Conservation (phyloP, 1,140 invertebrate genomes). For the Cataglyphis hispanica region DNA sequence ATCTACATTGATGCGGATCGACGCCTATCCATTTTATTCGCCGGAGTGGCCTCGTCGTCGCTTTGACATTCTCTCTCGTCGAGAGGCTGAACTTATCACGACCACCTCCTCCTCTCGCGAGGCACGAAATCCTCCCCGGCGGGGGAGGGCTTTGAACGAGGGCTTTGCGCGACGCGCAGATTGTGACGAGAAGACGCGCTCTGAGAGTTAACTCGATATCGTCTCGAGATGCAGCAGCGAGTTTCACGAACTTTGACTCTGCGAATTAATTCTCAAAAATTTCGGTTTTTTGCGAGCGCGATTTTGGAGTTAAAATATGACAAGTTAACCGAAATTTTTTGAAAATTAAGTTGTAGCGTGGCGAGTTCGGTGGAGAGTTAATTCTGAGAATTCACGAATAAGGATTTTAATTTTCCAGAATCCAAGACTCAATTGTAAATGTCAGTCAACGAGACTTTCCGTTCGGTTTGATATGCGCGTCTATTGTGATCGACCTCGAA, state of each 20-base stretch:
- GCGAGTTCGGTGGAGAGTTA: constrained; percentile 41
- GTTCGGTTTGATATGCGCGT: constrained; percentile 36
- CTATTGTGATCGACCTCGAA: neutral
- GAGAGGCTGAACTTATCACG: constrained; percentile 64
- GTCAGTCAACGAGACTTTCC: constrained; percentile 45
- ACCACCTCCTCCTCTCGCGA: constrained; percentile 69
- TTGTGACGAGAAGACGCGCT: constrained; percentile 40
- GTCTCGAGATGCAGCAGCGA: neutral
- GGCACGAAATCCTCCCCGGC: constrained; percentile 36
- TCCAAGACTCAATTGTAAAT: constrained; percentile 26
- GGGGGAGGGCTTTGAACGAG: constrained; percentile 50
- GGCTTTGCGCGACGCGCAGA: constrained; percentile 46
- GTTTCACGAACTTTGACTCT: neutral
- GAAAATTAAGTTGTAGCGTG: neutral
- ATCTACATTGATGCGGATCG: constrained; percentile 74
- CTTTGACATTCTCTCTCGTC: constrained; percentile 74
- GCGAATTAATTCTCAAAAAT: neutral
- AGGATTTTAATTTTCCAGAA: constrained; percentile 25
- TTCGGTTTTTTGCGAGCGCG: too few relatives aligned
- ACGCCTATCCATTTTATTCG: constrained; percentile 77
- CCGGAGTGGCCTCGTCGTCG: constrained; percentile 75
- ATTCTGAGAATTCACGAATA: constrained; percentile 41
- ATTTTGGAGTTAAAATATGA: neutral
- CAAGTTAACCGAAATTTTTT: constrained; percentile 4
- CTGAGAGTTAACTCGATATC: neutral